phyloP scores from a whole-genome alignment of 2,113 vertebrate species.

The Xiphias gladius region DNA sequence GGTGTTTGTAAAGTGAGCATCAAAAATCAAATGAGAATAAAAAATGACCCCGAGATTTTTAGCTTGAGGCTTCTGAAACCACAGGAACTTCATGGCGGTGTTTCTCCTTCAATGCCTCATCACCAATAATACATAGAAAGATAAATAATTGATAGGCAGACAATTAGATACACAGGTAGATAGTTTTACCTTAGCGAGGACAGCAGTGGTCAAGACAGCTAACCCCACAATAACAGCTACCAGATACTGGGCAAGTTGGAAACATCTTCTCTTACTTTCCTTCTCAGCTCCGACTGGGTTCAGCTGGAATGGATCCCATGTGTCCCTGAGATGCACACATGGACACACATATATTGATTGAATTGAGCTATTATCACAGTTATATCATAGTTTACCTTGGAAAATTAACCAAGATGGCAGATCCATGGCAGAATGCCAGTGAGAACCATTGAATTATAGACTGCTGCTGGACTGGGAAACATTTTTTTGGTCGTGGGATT shows the following conservation, averaged over 20 bases:
- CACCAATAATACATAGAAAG: background rate
- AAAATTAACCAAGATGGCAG: background rate
- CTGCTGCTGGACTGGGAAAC: background rate
- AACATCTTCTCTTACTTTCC: conserved; percentile 79
- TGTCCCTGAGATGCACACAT: conserved; percentile 75
- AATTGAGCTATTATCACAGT: background rate
- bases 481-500: background rate
- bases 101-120: background rate
- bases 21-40: background rate
- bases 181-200: conserved; percentile 81
- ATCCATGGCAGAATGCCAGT: no score
- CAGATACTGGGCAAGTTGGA: conserved; percentile 77
- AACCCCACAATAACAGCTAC: conserved; percentile 82
- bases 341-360: background rate
- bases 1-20: background rate
- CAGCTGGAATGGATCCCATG: conserved; percentile 87
- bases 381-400: background rate
- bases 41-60: background rate
- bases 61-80: background rate
- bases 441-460: background rate
- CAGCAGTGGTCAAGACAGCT: conserved; percentile 76
- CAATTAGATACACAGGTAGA: background rate
- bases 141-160: background rate
- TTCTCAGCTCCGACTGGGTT: conserved; percentile 85
- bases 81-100: background rate